Evolutionary conservation across 23 tunicate genomes (phyloP), one percentile per base, ranked within the genome.

Genomic region (Trididemnum clinides): DNA sequence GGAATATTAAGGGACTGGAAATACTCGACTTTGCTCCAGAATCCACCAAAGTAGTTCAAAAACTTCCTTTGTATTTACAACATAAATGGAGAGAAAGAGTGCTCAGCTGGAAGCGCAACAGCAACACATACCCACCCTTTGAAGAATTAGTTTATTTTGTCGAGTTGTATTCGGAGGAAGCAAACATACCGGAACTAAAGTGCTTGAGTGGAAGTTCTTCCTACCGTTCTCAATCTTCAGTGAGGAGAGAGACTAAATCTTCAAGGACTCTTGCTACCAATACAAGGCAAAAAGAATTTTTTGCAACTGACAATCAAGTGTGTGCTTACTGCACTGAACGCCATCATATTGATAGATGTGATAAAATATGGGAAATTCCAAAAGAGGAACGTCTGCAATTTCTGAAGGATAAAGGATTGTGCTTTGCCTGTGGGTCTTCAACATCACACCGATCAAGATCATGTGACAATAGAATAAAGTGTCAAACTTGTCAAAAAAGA

Each of bases 171-270:
- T 6, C 77, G 7, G 39, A 71, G 7, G 21, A 26, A 29, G 77
- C 4, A 27, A 71, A 71, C n/a, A 71, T 71, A 25, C 77, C 77
- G 27, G 77, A 71, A 29, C 77, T 71, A 5, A 12, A 28, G 29
- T 12, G 21, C 4, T 15, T 71, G 20, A 10, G n/a, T 33, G 15
- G 15, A 44, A 44, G 54, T 10, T 7, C 15, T 12, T 15, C 38
- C 12, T 5, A 27, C 10, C 18, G 27, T 15, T 7, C 19, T 10
- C n/a, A 7, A 5, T 25, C 10, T 3, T 25, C 10, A 3, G 18
- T 39, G 7, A 33, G 38, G n/a, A 27, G 29, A 31, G 69, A 62
- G 23, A 20, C n/a, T 25, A 62, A 62, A 62, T 25, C 69, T 12
- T 20, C 69, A 18, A 62, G 69, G n/a, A n/a, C 69, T 19, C 27